Conservation (phyloP, 2,888 invertebrate genomes). For the Germaria angustata region DNA sequence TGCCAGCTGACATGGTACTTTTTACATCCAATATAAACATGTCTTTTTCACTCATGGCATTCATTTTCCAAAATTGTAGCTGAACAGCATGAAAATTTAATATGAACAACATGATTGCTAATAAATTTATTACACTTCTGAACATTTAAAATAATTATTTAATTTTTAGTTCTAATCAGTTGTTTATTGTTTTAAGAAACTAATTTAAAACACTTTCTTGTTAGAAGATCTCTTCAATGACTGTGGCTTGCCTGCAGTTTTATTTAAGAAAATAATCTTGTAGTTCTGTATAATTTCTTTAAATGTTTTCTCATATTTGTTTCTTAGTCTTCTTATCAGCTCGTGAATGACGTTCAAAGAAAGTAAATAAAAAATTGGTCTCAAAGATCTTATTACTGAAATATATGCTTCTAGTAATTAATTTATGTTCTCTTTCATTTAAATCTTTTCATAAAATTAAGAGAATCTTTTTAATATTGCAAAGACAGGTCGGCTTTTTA, state of each 20-base stretch:
- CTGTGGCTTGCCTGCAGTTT: slow-evolving; percentile 31
- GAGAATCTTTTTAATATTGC: no score
- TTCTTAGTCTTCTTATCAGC: slow-evolving; percentile 53
- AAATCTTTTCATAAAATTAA: no score
- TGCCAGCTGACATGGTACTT: slow-evolving; percentile 73
- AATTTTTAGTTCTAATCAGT: slow-evolving; percentile 1
- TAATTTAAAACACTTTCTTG: slow-evolving; percentile 8
- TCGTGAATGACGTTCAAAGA: slow-evolving; percentile 23
- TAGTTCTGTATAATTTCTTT: slow-evolving; percentile 1
- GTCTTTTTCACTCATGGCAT: slow-evolving; percentile 64
- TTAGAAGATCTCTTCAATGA: slow-evolving; percentile 27
- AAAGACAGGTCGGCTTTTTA: no score
- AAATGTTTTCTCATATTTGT: slow-evolving; percentile 2
- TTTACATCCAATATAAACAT: slow-evolving; percentile 72
- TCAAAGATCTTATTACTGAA: not conserved
- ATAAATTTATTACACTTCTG: not conserved
- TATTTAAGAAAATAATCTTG: slow-evolving; percentile 15
- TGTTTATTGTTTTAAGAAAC: not conserved
- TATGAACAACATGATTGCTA: no score
- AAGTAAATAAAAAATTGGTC: slow-evolving; percentile 24
- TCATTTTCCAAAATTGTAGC: slow-evolving; percentile 73
- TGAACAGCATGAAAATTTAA: not conserved
- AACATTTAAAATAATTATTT: not conserved
- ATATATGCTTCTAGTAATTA: not conserved
- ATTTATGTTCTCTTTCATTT: not conserved